Evolutionary conservation across 2,113 vertebrate species (phyloP), one percentile per base, ranked within the genome.

Genomic region (Mugil cephalus): DNA sequence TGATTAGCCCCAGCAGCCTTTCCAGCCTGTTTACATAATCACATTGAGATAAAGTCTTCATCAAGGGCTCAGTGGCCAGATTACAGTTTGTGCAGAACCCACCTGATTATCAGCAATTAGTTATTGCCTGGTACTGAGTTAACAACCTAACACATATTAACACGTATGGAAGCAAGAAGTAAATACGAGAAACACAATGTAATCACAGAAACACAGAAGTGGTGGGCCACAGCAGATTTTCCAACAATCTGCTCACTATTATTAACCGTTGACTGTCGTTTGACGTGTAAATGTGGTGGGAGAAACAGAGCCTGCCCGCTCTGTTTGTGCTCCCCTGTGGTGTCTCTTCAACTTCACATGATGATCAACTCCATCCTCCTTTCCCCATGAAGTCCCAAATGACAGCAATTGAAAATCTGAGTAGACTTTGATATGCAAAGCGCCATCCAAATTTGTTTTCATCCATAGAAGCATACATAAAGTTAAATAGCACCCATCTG

Each of bases 11-110:
- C 40, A 77, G 80, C 87, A 90, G 85, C 80, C 78, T 81, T 85
- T 76, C 78, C 78, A 87, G 82, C 55, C 83, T 88, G 79, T 90
- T 86, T 90, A 89, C 87, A 87, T 89, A 89, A 91, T 89, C 88
- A 90, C 72, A 89, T 68, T 80, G 84, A 82, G 77, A 85, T 70
- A 85, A 87, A 86, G 84, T 88, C 88, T 91, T 83, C 84, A 87
- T 90, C 81, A 79, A 78, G 79, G 77, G 79, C 80, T 88, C 82
- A 83, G 77, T 80, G 83, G 73, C 81, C 84, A 90, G 83, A 90
- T 89, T 88, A 84, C 80, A 70, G 82, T 86, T 62, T 72, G 70
- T 82, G 69, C 65, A 74, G 69, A 74, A 56, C 65, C 52, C 73
- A 79, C 62, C 85, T 87, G 85, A 89, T 88, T 83, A 84, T 63